These are phyloP conservation scores for Ormia ochracea DNA, from an alignment of 2,888 invertebrate species.

Conservation along the genomic window DNA sequence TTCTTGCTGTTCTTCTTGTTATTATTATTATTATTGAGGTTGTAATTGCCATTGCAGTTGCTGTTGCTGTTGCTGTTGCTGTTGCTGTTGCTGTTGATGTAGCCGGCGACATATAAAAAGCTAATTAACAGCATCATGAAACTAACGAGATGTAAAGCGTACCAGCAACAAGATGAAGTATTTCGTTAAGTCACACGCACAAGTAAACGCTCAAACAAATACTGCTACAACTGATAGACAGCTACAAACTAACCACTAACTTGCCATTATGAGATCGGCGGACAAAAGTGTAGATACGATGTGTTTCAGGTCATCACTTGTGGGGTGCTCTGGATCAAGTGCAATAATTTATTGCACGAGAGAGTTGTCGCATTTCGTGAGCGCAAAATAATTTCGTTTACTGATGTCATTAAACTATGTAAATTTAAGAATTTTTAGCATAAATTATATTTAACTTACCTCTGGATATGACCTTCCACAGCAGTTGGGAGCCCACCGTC, in stretches of 20 bases:
- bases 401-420: no score
- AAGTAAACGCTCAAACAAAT: neutral
- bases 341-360: slow-evolving; percentile 43
- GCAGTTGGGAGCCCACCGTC: slow-evolving; percentile 72
- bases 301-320: slow-evolving; percentile 54
- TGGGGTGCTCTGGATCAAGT: slow-evolving; percentile 59
- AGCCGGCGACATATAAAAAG: slow-evolving; percentile 62
- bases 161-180: slow-evolving; percentile 35
- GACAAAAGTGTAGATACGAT: neutral
- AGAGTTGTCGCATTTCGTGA: neutral
- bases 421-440: no score
- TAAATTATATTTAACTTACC: slow-evolving; percentile 68
- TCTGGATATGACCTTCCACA: slow-evolving; percentile 76
- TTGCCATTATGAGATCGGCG: neutral
- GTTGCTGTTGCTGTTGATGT: slow-evolving; percentile 28
- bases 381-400: no score
- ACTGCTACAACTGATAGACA: slow-evolving; percentile 15
- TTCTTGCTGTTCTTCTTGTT: slow-evolving; percentile 11
- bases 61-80: slow-evolving; percentile 20
- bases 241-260: neutral
- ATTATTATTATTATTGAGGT: neutral
- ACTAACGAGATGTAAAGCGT: slow-evolving; percentile 61
- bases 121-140: slow-evolving; percentile 64
- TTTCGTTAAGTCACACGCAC: neutral
- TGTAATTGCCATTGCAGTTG: slow-evolving; percentile 30